A percentile compares a stretch with the other conserved stretches of the same genome.
Conservation (phyloP, 2,797 vertebrate genomes). For the Enteromius fasciolatus region DNA sequence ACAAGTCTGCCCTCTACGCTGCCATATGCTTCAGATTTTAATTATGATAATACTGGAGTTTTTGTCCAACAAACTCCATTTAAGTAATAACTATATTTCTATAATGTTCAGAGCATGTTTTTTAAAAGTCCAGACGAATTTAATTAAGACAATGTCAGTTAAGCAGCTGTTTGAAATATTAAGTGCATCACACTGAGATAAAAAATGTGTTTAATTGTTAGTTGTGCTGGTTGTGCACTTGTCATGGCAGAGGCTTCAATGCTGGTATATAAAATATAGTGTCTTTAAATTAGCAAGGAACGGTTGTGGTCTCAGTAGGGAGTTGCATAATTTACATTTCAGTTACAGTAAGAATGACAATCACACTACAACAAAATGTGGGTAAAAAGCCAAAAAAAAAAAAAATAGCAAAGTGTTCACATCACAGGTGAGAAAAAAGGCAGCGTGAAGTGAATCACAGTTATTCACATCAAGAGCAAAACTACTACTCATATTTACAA, state of each 20-base stretch:
- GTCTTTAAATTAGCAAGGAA: constrained; percentile 64
- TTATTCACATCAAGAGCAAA: neutral
- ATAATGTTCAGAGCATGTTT: constrained; percentile 59
- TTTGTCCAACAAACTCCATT: constrained; percentile 82
- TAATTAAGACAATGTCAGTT: constrained; percentile 65
- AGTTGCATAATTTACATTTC: constrained; percentile 63
- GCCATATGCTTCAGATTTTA: constrained; percentile 81
- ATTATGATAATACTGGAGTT: constrained; percentile 82
- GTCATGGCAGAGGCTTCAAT: constrained; percentile 58
- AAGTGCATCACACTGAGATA: constrained; percentile 53
- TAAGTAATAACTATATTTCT: constrained; percentile 78
- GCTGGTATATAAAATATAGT: constrained; percentile 58
- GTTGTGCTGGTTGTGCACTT: constrained; percentile 6
- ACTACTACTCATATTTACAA: neutral
- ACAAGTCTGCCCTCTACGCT: constrained; percentile 72
- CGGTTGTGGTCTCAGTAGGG: constrained; percentile 63
- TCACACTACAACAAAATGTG: constrained; percentile 46
- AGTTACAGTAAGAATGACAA: constrained; percentile 62
- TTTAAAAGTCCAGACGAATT: constrained; percentile 59
- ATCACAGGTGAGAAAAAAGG: neutral
- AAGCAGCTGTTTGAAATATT: constrained; percentile 61
- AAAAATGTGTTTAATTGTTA: constrained; percentile 8
- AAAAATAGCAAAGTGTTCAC: neutral
- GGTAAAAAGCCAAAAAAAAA: neutral
- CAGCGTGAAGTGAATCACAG: neutral